Percentiles rank a stretch among this genome's conserved stretches.
phyloP scores from a whole-genome alignment of 2,888 invertebrate genomes.

The Dasysyrphus tricinctus region DNA sequence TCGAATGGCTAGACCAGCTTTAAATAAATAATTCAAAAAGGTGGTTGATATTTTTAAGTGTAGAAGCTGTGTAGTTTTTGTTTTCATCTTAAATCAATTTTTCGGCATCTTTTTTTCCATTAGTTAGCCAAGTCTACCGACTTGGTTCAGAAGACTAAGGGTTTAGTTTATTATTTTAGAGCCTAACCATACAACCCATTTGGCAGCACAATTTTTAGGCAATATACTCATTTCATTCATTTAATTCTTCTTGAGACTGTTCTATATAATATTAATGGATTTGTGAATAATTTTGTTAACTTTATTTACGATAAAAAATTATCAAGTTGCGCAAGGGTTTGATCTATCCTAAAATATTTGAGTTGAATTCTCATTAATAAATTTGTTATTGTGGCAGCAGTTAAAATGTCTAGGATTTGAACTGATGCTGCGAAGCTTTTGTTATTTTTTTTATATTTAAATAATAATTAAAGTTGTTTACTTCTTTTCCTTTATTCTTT shows the following conservation, averaged over 20 bases:
- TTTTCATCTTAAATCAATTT: too few relatives aligned
- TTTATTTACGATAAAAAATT: slow-evolving; percentile 38
- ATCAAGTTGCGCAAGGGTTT: slow-evolving; percentile 7
- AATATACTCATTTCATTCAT: slow-evolving; percentile 17
- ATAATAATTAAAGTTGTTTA: slow-evolving; percentile 51
- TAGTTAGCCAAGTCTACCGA: too few relatives aligned
- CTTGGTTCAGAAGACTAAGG: too few relatives aligned
- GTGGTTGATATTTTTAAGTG: too few relatives aligned
- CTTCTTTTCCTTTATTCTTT: slow-evolving; percentile 19
- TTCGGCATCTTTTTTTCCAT: too few relatives aligned
- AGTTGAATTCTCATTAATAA: neutral
- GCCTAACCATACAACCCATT: neutral
- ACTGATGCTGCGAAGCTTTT: slow-evolving; percentile 26
- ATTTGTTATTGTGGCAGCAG: neutral
- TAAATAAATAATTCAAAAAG: too few relatives aligned
- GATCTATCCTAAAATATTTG: neutral
- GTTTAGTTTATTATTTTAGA: too few relatives aligned
- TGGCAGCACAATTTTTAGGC: neutral
- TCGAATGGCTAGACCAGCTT: too few relatives aligned
- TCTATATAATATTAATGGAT: slow-evolving; percentile 4
- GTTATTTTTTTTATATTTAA: slow-evolving; percentile 5
- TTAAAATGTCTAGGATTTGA: slow-evolving; percentile 15
- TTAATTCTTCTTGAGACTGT: neutral
- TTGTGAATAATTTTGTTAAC: slow-evolving; percentile 39
- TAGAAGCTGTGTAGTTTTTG: too few relatives aligned